These are phyloP conservation scores for Melospiza georgiana DNA, from an alignment of 2,113 vertebrate genomes.

Conservation along the genomic window DNA sequence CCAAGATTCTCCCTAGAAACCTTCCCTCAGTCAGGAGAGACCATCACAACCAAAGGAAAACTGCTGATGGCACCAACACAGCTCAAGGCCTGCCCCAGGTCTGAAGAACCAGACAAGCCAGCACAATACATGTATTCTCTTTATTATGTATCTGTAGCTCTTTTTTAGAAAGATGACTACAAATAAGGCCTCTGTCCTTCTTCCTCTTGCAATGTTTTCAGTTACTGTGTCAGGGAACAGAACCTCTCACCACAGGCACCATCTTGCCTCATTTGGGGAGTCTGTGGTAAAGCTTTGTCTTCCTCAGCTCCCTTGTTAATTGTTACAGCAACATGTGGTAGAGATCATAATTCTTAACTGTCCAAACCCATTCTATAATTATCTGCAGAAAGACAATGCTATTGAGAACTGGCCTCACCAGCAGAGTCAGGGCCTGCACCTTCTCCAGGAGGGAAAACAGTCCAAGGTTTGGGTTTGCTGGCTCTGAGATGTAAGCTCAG, in stretches of 20 bases:
- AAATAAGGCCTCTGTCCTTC: background rate
- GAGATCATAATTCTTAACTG: background rate
- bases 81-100: background rate
- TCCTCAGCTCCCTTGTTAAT: background rate
- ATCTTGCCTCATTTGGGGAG: background rate
- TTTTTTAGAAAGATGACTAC: background rate
- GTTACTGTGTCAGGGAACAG: background rate
- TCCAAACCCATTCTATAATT: background rate
- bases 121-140: background rate
- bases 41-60: background rate
- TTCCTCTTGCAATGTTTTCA: background rate
- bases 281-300: slow-evolving; percentile 27
- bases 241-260: slow-evolving; percentile 1
- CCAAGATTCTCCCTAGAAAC: background rate
- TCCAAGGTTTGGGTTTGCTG: background rate
- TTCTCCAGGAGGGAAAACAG: background rate
- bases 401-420: background rate
- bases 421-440: background rate
- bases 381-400: slow-evolving; percentile 2
- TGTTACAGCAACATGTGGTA: background rate
- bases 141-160: background rate
- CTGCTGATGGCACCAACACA: background rate
- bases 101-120: background rate
- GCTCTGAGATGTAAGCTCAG: background rate
- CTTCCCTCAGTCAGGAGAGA: background rate